phyloP scores from a whole-genome alignment of 1,140 invertebrate species.

The Apis dorsata region DNA sequence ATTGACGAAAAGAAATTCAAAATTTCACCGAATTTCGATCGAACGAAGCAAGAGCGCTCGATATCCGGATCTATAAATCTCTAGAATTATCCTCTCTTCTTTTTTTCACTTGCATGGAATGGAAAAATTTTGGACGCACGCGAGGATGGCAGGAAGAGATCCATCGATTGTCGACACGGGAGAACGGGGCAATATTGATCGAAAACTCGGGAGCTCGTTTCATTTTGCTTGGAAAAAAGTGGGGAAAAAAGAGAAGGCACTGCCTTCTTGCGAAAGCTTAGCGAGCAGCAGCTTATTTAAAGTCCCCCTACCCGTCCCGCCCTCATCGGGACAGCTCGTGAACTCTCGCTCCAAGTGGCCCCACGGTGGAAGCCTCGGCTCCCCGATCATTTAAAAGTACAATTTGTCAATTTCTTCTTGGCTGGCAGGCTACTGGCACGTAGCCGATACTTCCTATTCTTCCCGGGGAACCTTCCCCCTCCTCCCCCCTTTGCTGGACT shows the following conservation, averaged over 20 bases:
- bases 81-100: too few species aligned
- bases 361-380: constrained; percentile 17
- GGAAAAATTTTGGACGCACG: too few species aligned
- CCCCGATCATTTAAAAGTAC: constrained; percentile 67
- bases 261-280: constrained; percentile 37
- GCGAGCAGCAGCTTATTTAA: constrained; percentile 61
- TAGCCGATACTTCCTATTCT: constrained; percentile 26
- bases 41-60: too few species aligned
- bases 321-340: constrained; percentile 19
- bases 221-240: too few species aligned
- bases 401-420: constrained; percentile 68
- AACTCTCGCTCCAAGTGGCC: constrained; percentile 24
- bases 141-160: too few species aligned
- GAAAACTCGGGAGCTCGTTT: constrained; percentile 50
- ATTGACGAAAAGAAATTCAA: too few species aligned
- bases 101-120: too few species aligned
- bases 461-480: background rate
- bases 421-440: constrained; percentile 43
- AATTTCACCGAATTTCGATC: too few species aligned
- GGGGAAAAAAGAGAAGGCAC: constrained; percentile 38
- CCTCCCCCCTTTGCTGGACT: background rate
- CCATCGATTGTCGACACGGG: constrained; percentile 50
- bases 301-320: constrained; percentile 53
- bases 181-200: constrained; percentile 64
- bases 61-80: too few species aligned